Base-by-base conservation (phyloP, 2,888 invertebrate genomes). In the Mesoligia furuncula region DNA sequence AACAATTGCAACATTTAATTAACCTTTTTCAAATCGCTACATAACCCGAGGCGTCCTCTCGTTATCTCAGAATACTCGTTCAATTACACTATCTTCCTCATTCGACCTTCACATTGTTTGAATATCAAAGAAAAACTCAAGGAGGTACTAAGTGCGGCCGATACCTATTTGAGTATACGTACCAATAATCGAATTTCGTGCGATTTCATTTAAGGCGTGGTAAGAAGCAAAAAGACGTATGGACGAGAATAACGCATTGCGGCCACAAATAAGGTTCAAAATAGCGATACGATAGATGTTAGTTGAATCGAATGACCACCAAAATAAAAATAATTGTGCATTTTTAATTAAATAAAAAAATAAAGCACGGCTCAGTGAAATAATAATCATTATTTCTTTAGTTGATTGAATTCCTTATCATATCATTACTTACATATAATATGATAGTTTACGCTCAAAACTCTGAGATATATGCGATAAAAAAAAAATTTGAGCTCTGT, bases 71-170 rank as follows among this genome's bases (percentile, higher is more conserved):
- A 61, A 61, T 66, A 39, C 31, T 42, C 51, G 70, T 79, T 72
- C 74, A 65, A 76, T 83, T 78, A 69, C 65, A 67, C 73, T 51
- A 62, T 64, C 48, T 71, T 73, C 48, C 48, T 64, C 71, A 77
- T 73, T 39, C 51, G 68, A 84, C 85, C 87, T 86, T 72, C 62
- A 62, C 45, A 54, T 79, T 79, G 61, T 79, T 77, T 71, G 62
- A 6, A 54, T 79, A 75, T 70, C 62, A 68, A 69, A 57, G 54
- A 72, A 77, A 74, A 79, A 64, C 69, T 79, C 57, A 73, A 75
- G 72, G 54, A 79, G 70, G 31, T 66, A 51, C 31, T 59, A 42
- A 68, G 61, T 71, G 62, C 42, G 31, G 24, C 11, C 24, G 24
- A 80, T 75, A 64, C n/a, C 31, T 45, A 67, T 62, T 54, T 72